phyloP scores from a whole-genome alignment of 1,140 invertebrate genomes.

The Pseudomyrmex cubaensis region DNA sequence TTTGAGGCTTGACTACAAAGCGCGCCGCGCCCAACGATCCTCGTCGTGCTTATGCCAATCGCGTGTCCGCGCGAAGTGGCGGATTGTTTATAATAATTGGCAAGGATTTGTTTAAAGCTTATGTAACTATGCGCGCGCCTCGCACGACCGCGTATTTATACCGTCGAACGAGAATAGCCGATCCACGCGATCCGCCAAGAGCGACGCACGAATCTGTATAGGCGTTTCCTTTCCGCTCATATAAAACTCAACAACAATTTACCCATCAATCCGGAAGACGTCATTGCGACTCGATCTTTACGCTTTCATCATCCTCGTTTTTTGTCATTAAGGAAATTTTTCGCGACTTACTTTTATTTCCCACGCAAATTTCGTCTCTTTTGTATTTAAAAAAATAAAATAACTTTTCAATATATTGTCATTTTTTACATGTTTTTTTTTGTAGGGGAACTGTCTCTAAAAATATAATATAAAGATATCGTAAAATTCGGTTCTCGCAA shows the following conservation, averaged over 20 bases:
- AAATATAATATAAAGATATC: not conserved
- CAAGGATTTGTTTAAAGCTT: conserved; percentile 79
- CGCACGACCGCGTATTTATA: conserved; percentile 76
- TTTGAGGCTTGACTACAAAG: conserved; percentile 56
- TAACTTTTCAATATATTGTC: too few relatives aligned
- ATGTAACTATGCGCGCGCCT: conserved; percentile 72
- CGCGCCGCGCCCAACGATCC: not conserved
- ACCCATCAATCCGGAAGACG: not conserved
- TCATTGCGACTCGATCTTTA: not conserved
- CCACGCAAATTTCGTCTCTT: too few relatives aligned
- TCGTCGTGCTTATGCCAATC: conserved; percentile 62
- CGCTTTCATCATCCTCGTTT: not conserved
- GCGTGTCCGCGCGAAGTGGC: conserved; percentile 26
- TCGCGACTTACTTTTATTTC: too few relatives aligned
- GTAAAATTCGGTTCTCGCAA: not conserved
- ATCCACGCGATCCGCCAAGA: conserved; percentile 68
- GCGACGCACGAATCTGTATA: conserved; percentile 69
- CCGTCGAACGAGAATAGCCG: conserved; percentile 77
- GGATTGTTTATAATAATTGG: conserved; percentile 82
- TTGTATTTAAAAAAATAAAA: too few relatives aligned
- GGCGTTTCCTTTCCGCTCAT: conserved; percentile 65
- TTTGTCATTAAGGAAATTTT: too few relatives aligned
- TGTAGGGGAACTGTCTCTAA: too few relatives aligned
- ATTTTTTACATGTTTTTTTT: too few relatives aligned
- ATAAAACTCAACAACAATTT: conserved; percentile 61